phyloP scores from a whole-genome alignment of 2,113 vertebrate species.

The Circaetus cinerascens region DNA sequence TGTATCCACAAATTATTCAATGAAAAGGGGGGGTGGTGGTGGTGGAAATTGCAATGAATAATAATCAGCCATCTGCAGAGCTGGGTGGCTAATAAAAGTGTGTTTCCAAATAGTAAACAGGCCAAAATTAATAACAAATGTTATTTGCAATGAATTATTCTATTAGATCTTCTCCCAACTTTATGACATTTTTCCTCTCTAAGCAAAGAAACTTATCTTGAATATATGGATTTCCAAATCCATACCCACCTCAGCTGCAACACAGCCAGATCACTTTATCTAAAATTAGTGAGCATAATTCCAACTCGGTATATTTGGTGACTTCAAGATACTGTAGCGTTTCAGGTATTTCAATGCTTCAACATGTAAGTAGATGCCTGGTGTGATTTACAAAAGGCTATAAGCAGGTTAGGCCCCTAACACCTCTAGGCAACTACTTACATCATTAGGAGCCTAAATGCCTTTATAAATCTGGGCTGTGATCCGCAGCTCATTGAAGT shows the following conservation, averaged over 20 bases:
- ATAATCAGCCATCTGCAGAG: slow-evolving; percentile 48
- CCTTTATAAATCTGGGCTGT: slow-evolving; percentile 14
- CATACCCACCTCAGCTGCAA: neutral
- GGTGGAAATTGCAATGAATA: neutral
- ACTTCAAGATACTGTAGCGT: neutral
- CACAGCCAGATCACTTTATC: neutral
- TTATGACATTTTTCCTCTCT: neutral
- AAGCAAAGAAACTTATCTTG: neutral
- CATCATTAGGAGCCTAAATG: slow-evolving; percentile 27
- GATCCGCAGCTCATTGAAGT: slow-evolving; percentile 38
- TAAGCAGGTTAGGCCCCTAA: slow-evolving; percentile 19
- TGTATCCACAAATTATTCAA: slow-evolving; percentile 28
- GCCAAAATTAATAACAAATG: slow-evolving; percentile 44
- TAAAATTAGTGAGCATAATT: neutral
- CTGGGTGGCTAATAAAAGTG: slow-evolving; percentile 40
- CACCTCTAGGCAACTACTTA: slow-evolving; percentile 40
- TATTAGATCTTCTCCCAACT: neutral
- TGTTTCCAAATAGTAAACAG: slow-evolving; percentile 41
- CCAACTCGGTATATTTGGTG: neutral
- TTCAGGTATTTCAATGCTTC: neutral
- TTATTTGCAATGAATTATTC: slow-evolving; percentile 4
- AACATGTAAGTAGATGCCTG: neutral
- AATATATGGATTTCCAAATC: neutral
- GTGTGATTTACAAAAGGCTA: neutral
- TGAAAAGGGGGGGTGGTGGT: neutral